Base-by-base conservation (phyloP, 2,888 invertebrate genomes). In the Amitus sp. region DNA sequence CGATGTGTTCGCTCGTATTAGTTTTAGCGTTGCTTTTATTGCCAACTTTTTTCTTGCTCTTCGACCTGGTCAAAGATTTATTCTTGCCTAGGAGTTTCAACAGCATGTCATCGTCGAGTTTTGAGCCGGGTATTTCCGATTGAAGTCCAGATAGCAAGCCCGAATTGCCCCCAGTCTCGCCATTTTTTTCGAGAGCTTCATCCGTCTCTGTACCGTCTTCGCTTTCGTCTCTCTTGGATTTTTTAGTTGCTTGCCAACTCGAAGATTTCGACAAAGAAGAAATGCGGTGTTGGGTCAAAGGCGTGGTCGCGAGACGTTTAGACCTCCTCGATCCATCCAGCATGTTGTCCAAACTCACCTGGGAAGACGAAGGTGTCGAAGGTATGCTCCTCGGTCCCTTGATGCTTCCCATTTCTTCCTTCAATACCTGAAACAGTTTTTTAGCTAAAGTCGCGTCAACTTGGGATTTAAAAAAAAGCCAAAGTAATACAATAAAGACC, bases 31-130 rank as follows among this genome's bases (percentile, higher is more conserved):
- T 59, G 75, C 75, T 2, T 66, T n/a, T n/a, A n/a, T n/a, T n/a
- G n/a, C n/a, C n/a, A n/a, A n/a, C 69, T 85, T 86, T 9, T 83
- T 81, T 20, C 18, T 86, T 85, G 2, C 86, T 85, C 74, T 87
- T 86, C 1, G 86, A 77, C 63, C 85, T 62, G 61, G 55, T 72
- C 23, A 73, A 72, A 2, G 79, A 76, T 53, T 74, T 77, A 0
- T 53, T 53, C 12, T 64, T 64, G 12, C n/a, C n/a, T n/a, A n/a
- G n/a, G n/a, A n/a, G n/a, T n/a, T n/a, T n/a, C n/a, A n/a, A n/a
- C n/a, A n/a, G n/a, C n/a, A n/a, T n/a, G n/a, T n/a, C n/a, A n/a
- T n/a, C n/a, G n/a, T n/a, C n/a, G n/a, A n/a, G n/a, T n/a, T n/a
- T n/a, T 49, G 51, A 10, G 28, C 12, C 6, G 53, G 47, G 7